Percentiles rank a stretch among this genome's conserved stretches.
These are phyloP conservation scores for Xiphydria camelus DNA, from an alignment of 2,888 invertebrate genomes.

Conservation along the genomic window DNA sequence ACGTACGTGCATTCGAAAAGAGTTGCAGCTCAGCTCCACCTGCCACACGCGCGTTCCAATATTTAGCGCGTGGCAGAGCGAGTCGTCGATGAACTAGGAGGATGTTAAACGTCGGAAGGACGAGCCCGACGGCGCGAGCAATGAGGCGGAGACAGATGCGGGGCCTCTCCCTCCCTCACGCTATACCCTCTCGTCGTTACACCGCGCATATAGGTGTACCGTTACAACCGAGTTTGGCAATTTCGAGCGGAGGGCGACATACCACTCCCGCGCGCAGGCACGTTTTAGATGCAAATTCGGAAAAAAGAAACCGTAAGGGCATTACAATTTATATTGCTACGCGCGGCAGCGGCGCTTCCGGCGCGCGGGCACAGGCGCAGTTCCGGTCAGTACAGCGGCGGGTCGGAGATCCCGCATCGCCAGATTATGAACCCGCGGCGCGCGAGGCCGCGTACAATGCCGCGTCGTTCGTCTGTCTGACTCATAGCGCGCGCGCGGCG, in stretches of 20 bases:
- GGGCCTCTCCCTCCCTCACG: too few species aligned
- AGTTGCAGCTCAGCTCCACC: too few species aligned
- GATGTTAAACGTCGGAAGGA: too few species aligned
- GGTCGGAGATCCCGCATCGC: slow-evolving; percentile 53
- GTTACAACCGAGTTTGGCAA: slow-evolving; percentile 45
- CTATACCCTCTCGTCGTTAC: too few species aligned
- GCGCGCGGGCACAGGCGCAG: slow-evolving; percentile 55
- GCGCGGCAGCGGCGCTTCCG: slow-evolving; percentile 55
- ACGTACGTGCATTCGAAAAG: too few species aligned
- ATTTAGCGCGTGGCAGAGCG: too few species aligned
- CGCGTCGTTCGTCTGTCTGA: slow-evolving; percentile 51
- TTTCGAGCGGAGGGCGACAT: slow-evolving; percentile 44
- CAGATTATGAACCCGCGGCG: slow-evolving; percentile 53
- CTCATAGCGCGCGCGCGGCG: too few species aligned
- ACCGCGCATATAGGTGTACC: too few species aligned
- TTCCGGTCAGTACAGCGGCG: slow-evolving; percentile 56
- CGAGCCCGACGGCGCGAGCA: too few species aligned
- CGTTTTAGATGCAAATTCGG: slow-evolving; percentile 54
- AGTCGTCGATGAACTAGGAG: too few species aligned
- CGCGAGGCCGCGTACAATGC: not conserved
- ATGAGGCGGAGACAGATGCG: too few species aligned
- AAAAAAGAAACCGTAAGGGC: slow-evolving; percentile 50
- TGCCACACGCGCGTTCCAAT: too few species aligned
- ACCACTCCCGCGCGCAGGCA: slow-evolving; percentile 44
- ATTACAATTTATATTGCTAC: slow-evolving; percentile 57